phyloP scores from a whole-genome alignment of 1,140 invertebrate species.

The Hyphantria cunea region DNA sequence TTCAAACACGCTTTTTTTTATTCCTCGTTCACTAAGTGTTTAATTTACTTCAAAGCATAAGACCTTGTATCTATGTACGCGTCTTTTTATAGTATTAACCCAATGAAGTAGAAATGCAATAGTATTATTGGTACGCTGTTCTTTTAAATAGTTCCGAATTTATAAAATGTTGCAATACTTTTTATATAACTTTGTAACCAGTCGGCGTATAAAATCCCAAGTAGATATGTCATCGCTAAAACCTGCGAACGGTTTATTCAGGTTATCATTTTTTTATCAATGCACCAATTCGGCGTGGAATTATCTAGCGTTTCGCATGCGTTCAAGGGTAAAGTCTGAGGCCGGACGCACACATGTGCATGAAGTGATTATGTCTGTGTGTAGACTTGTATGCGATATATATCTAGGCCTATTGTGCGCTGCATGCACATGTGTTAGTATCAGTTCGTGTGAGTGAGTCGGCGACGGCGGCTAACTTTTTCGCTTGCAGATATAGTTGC shows the following conservation, averaged over 20 bases:
- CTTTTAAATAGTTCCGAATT: no score
- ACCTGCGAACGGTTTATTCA: constrained; percentile 39
- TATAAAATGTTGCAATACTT: background rate
- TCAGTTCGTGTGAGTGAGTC: constrained; percentile 52
- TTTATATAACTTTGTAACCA: constrained; percentile 2
- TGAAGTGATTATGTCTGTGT: constrained; percentile 49
- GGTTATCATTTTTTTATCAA: constrained; percentile 76
- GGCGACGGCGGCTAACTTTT: constrained; percentile 69
- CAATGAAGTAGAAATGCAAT: no score
- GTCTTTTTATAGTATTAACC: no score
- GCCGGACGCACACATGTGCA: constrained; percentile 60
- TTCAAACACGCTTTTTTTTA: no score
- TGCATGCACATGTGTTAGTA: constrained; percentile 49
- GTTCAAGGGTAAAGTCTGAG: constrained; percentile 77
- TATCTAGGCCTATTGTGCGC: constrained; percentile 67
- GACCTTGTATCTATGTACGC: no score
- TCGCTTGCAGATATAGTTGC: constrained; percentile 71
- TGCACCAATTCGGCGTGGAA: constrained; percentile 65
- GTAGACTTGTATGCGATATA: constrained; percentile 43
- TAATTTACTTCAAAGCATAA: no score
- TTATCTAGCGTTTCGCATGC: constrained; percentile 68
- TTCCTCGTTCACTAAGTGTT: no score
- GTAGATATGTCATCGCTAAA: constrained; percentile 25
- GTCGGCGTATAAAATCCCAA: background rate
- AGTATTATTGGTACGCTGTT: no score